phyloP scores from a whole-genome alignment of 64 coral and sea anemone species.

The Exaiptasia diaphana region DNA sequence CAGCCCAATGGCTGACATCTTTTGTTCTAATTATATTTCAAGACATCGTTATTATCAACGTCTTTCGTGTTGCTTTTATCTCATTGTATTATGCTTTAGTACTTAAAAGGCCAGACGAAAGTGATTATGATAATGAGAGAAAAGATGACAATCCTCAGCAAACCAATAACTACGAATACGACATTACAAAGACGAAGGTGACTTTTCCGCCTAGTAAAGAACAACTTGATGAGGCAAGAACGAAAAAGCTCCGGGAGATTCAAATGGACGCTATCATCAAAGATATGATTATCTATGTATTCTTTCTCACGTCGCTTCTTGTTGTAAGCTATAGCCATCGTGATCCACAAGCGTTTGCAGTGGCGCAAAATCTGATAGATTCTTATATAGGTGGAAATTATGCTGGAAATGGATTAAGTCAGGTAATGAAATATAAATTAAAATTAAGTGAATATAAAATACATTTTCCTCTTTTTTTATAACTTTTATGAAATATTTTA shows the following conservation, averaged over 20 bases:
- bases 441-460: background rate
- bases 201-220: background rate
- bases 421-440: slow-evolving; percentile 2
- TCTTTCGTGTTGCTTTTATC: slow-evolving; percentile 31
- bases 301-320: slow-evolving; percentile 44
- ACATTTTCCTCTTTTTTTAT: background rate
- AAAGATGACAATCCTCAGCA: background rate
- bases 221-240: slow-evolving; percentile 30
- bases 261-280: slow-evolving; percentile 20
- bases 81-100: slow-evolving; percentile 59
- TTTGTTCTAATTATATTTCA: slow-evolving; percentile 46
- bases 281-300: slow-evolving; percentile 39
- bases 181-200: background rate
- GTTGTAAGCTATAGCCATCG: slow-evolving; percentile 50
- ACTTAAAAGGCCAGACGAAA: slow-evolving; percentile 55
- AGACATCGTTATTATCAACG: slow-evolving; percentile 59
- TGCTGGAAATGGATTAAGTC: background rate
- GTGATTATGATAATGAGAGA: background rate
- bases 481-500: background rate
- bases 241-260: slow-evolving; percentile 18
- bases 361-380: slow-evolving; percentile 46
- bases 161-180: too few relatives aligned
- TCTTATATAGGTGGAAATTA: slow-evolving; percentile 50
- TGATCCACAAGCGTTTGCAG: slow-evolving; percentile 46
- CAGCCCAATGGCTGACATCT: slow-evolving; percentile 65